A percentile compares a stretch with the other conserved stretches of the same genome.
These are phyloP conservation scores for Ostrea edulis DNA, from an alignment of 1,140 invertebrate genomes.

Conservation along the genomic window DNA sequence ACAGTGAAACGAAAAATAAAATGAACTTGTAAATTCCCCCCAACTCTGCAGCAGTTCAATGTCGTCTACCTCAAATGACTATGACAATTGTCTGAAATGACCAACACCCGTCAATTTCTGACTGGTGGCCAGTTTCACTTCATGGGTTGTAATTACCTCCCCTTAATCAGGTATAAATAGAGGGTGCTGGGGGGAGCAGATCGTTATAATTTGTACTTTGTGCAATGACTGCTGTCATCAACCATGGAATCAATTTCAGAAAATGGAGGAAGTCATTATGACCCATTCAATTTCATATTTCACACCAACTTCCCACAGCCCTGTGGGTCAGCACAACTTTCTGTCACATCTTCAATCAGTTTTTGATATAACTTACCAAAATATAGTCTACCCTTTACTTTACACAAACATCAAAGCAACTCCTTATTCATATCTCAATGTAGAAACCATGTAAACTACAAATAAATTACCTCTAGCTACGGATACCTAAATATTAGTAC, in stretches of 20 bases:
- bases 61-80: neutral
- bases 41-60: neutral
- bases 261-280: slow-evolving; percentile 15
- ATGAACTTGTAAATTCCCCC: neutral
- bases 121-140: slow-evolving; percentile 20
- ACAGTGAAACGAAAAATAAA: neutral
- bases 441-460: slow-evolving; percentile 13
- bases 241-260: neutral
- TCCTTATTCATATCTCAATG: neutral
- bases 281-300: slow-evolving; percentile 35
- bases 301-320: neutral
- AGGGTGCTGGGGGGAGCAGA: slow-evolving; percentile 1
- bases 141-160: slow-evolving; percentile 5
- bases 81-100: slow-evolving; percentile 22
- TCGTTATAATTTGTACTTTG: slow-evolving; percentile 13
- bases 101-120: neutral
- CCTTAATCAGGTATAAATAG: slow-evolving; percentile 13
- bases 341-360: neutral
- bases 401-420: neutral
- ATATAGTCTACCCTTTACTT: neutral
- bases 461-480: neutral
- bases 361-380: slow-evolving; percentile 2
- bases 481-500: neutral
- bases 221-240: slow-evolving; percentile 1
- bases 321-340: slow-evolving; percentile 4